Evolutionary conservation across 2,113 vertebrate genomes (phyloP).

Genomic region (Carassius gibelio): DNA sequence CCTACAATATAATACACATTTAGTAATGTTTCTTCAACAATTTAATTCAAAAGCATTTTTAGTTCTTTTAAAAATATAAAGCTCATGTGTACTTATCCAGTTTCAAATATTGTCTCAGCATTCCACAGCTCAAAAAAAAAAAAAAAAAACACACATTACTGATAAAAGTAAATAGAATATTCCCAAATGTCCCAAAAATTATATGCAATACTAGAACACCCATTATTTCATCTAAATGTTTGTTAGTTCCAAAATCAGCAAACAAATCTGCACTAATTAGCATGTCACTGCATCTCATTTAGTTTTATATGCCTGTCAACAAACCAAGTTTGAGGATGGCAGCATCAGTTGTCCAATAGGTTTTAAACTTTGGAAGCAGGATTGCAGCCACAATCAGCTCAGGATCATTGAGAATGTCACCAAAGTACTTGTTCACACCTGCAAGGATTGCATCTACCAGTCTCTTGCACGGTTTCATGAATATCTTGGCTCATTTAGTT

Average conservation of each 20-base stretch:
- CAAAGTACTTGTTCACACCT: conserved; percentile 5
- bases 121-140: too few relatives aligned
- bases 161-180: not conserved
- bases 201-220: not conserved
- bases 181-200: not conserved
- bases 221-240: conserved; percentile 2
- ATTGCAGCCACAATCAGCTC: conserved; percentile 42
- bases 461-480: too few relatives aligned
- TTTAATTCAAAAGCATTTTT: too few relatives aligned
- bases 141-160: too few relatives aligned
- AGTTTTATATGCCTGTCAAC: not conserved
- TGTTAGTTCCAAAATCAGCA: not conserved
- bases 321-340: conserved; percentile 30
- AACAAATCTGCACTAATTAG: not conserved
- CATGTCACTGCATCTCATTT: not conserved
- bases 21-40: too few relatives aligned
- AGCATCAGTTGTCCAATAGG: conserved; percentile 31
- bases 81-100: not conserved
- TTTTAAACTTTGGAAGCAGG: conserved; percentile 50
- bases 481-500: conserved; percentile 24
- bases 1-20: too few relatives aligned
- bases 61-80: not conserved
- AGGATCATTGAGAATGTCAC: conserved; percentile 41
- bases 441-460: too few relatives aligned
- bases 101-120: not conserved